Conservation (phyloP, 2,888 invertebrate genomes). For the Lymantria monacha region DNA sequence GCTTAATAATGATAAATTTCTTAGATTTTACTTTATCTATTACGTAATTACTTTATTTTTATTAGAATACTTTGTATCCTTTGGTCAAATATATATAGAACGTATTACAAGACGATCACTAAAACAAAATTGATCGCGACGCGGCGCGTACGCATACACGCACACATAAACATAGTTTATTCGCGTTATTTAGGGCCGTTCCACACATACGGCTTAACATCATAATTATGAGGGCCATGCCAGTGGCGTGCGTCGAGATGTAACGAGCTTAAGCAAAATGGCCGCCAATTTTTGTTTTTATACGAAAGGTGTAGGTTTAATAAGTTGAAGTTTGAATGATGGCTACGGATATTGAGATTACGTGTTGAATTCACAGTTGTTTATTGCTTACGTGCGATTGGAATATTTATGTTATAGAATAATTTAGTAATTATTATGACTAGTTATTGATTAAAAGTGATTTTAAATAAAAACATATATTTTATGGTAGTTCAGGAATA, state of each 20-base stretch:
- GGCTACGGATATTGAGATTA: slow-evolving; percentile 41
- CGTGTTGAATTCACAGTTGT: slow-evolving; percentile 36
- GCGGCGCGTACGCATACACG: slow-evolving; percentile 36
- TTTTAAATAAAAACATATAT: too few species aligned
- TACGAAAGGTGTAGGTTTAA: slow-evolving; percentile 61
- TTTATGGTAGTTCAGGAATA: too few species aligned
- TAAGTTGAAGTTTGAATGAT: slow-evolving; percentile 53
- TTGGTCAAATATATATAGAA: neutral
- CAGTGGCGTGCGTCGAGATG: slow-evolving; percentile 79
- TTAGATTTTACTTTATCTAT: too few species aligned
- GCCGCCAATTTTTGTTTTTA: slow-evolving; percentile 70
- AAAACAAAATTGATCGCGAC: slow-evolving; percentile 10
- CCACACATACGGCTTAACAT: slow-evolving; percentile 52
- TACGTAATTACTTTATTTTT: too few species aligned
- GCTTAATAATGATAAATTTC: too few species aligned
- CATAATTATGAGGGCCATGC: slow-evolving; percentile 70
- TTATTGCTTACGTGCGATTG: slow-evolving; percentile 16
- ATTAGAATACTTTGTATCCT: neutral
- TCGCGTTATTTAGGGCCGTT: slow-evolving; percentile 49
- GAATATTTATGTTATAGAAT: neutral
- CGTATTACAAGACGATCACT: neutral
- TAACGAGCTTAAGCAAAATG: slow-evolving; percentile 81
- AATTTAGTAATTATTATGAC: neutral
- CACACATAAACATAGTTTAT: slow-evolving; percentile 47
- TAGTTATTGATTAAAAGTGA: too few species aligned